Evolutionary conservation across 2,888 invertebrate species (phyloP), one percentile per base, ranked within the genome.

Genomic region (Agrilus biguttatus): DNA sequence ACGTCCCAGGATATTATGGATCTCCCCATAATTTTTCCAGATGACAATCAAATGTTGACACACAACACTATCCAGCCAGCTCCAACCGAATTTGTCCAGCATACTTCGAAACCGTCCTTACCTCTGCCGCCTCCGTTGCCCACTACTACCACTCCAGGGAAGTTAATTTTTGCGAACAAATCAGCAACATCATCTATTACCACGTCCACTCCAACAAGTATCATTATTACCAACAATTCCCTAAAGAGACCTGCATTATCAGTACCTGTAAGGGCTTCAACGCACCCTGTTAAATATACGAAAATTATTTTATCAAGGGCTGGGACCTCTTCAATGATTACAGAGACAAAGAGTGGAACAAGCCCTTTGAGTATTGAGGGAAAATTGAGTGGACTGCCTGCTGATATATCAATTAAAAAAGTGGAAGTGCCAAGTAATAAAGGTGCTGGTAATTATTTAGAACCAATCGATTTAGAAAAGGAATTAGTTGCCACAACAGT

Each of bases 11-110:
- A 75, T 54, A 78, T 78, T 37, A 69, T 77, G 53, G 77, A 78
- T 54, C 70, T 78, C 56, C 78, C 78, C 1, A 78, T 78, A 50
- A 73, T 78, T 45, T 78, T 78, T 56, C 78, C 78, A 1, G 78
- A 78, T 50, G 77, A 74, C 48, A 61, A 64, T 43, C 59, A 64
- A 49, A 48, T 55, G 46, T 51, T 65, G 10, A 46, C 62, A 12
- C 62, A 60, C 36, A 52, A 54, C 42, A 44, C 49, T 2, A 50
- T 52, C 8, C 51, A 52, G 28, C 53, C 48, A 7, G 14, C 42
- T 23, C 35, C 45, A 5, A 36, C 47, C 1, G 43, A 45, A 40
- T 39, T 43, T 17, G 44, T 51, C 13, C 42, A 45, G 14, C 39
- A 43, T 34, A n/a, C 32, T n/a, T 8, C 32, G 21, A 39, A 28